Conservation (phyloP, 1,140 invertebrate species). For the Drosophila equinoxialis region DNA sequence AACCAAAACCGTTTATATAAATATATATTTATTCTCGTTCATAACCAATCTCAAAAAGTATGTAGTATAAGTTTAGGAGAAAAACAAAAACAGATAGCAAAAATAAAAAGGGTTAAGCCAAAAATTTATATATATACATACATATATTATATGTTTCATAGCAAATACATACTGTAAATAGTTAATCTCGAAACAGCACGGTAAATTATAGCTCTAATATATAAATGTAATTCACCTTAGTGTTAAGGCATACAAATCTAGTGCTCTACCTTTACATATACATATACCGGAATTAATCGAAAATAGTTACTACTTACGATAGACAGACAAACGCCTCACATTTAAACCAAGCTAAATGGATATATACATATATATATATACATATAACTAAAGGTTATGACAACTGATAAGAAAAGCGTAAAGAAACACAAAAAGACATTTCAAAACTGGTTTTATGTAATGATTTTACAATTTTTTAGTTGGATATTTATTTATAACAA, state of each 20-base stretch:
- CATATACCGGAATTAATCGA: slow-evolving; percentile 41
- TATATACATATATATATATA: slow-evolving; percentile 23
- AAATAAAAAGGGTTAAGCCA: slow-evolving; percentile 71
- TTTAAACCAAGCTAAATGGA: slow-evolving; percentile 36
- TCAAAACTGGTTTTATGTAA: slow-evolving; percentile 42
- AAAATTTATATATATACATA: slow-evolving; percentile 58
- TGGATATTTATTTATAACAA: slow-evolving; percentile 67
- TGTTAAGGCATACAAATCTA: slow-evolving; percentile 50
- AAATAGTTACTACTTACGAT: slow-evolving; percentile 69
- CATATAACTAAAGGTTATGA: background rate
- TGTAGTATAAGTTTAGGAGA: slow-evolving; percentile 58
- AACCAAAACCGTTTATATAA: no score
- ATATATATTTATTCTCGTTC: slow-evolving; percentile 39
- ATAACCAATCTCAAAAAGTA: slow-evolving; percentile 31
- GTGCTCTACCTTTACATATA: slow-evolving; percentile 34
- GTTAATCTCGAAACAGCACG: slow-evolving; percentile 57
- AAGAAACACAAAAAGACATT: slow-evolving; percentile 38
- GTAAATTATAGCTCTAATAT: slow-evolving; percentile 68
- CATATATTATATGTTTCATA: slow-evolving; percentile 42
- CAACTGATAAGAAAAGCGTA: slow-evolving; percentile 7
- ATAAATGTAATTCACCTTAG: slow-evolving; percentile 49
- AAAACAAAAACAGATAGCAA: slow-evolving; percentile 24
- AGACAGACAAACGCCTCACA: slow-evolving; percentile 36
- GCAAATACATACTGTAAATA: slow-evolving; percentile 59
- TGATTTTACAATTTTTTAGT: slow-evolving; percentile 7